Evolutionary conservation across 2,888 invertebrate genomes (phyloP), one percentile per base, ranked within the genome.

Genomic region (Dione juno): DNA sequence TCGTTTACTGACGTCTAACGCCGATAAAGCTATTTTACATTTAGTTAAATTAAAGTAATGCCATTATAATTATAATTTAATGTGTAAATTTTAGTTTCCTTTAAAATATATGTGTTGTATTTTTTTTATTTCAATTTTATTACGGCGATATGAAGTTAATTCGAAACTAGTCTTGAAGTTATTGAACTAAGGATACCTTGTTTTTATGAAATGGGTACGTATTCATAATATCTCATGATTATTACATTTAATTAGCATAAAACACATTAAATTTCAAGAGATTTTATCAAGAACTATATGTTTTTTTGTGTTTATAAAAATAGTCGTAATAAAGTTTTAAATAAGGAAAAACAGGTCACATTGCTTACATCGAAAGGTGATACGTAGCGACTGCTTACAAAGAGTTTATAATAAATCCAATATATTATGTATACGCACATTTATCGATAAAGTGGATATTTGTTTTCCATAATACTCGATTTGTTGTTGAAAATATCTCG

Each of bases 301-400:
- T 40, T 40, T 53, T 52, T 50, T 13, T 53, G 37, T 35, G n/a
- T 52, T 21, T 41, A 41, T 53, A 52, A 52, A 40, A 14, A 65
- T 61, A 61, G 16, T 61, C 3, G 11, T 35, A 7, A 28, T 61
- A 35, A 45, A 43, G 28, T 11, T 59, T 50, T 21, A 41, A 59
- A 59, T 67, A 59, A 59, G 67, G 67, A 59, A 67, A 67, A 59
- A 67, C 58, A 37, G 50, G 67, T 67, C 48, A 48, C 48, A 58
- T 50, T 58, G 35, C 37, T 48, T 43, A 54, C 35, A 45, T 57
- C 19, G 66, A 45, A 57, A 48, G 14, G 57, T 37, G 54, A 48
- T 19, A 66, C 37, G 13, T 53, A 16, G 43, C 41, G 43, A 41
- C 41, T 59, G 41, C 41, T 61, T 16, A 45, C 16, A 16, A n/a